Evolutionary conservation across 2,797 vertebrate species (phyloP).

Genomic region (Triplophysa yarkandensis): DNA sequence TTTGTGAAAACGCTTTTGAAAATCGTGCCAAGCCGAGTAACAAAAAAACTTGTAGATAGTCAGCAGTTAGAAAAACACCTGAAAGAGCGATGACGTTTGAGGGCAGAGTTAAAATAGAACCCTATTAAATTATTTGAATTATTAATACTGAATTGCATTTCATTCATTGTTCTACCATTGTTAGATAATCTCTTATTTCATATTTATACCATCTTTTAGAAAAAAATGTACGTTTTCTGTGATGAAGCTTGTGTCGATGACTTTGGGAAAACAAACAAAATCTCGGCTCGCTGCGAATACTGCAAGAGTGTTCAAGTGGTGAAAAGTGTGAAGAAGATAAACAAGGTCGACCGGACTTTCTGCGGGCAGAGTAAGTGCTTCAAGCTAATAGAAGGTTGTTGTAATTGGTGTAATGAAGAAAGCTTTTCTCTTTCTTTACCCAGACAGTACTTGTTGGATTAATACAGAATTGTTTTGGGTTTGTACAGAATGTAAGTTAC

Average conservation of each 20-base stretch:
- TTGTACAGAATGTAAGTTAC: slow-evolving; percentile 87
- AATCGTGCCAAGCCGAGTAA: no score
- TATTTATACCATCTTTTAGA: slow-evolving; percentile 68
- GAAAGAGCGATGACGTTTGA: no score
- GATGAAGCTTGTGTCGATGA: slow-evolving; percentile 84
- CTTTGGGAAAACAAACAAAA: slow-evolving; percentile 84
- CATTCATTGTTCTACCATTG: no score
- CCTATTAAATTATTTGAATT: no score
- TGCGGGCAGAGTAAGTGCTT: slow-evolving; percentile 86
- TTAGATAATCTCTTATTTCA: not conserved
- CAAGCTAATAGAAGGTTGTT: not conserved
- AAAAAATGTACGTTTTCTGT: slow-evolving; percentile 89
- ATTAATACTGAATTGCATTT: no score
- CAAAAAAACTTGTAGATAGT: no score
- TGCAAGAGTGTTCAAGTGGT: slow-evolving; percentile 90
- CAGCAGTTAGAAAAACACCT: no score
- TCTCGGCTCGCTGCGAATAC: slow-evolving; percentile 87
- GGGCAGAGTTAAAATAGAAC: no score
- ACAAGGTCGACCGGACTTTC: slow-evolving; percentile 86
- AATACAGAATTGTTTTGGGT: slow-evolving; percentile 61
- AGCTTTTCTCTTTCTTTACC: not conserved
- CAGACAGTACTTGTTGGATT: not conserved
- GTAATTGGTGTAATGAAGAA: no score
- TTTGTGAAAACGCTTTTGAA: no score
- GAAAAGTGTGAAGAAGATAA: slow-evolving; percentile 85